A percentile compares a stretch with the other conserved stretches of the same genome.
phyloP scores from a whole-genome alignment of 2,113 vertebrate genomes.

The Merops nubicus region DNA sequence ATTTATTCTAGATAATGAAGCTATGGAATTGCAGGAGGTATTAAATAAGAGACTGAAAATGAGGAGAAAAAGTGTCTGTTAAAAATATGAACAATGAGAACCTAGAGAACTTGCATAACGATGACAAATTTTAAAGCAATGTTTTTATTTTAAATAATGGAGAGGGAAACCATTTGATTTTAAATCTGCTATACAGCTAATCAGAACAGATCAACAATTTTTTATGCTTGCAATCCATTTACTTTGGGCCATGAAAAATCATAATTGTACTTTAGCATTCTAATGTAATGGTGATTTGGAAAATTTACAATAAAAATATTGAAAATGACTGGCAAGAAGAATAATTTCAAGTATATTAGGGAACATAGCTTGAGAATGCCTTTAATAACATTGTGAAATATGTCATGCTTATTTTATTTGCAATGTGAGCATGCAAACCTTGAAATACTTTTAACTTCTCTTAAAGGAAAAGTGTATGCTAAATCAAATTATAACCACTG shows the following conservation, averaged over 20 bases:
- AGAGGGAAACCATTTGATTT: neutral
- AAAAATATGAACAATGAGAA: neutral
- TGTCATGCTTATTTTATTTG: neutral
- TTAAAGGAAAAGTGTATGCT: neutral
- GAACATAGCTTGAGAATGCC: neutral
- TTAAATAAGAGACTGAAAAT: conserved; percentile 9
- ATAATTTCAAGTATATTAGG: neutral
- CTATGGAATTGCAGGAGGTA: neutral
- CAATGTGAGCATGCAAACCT: neutral
- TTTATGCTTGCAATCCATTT: neutral
- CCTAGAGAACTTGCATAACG: neutral
- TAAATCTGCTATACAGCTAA: neutral
- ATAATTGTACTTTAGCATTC: neutral
- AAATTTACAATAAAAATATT: neutral
- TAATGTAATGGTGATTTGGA: neutral
- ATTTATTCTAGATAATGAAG: conserved; percentile 43
- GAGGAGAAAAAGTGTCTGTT: neutral
- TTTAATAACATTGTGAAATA: neutral
- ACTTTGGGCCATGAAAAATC: neutral
- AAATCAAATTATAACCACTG: neutral
- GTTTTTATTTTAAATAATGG: neutral
- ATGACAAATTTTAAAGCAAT: neutral
- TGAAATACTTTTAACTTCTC: neutral
- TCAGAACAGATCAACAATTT: neutral
- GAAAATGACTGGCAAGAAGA: neutral